Base-by-base conservation (phyloP, 1,140 invertebrate genomes). In the Cydia pomonella region DNA sequence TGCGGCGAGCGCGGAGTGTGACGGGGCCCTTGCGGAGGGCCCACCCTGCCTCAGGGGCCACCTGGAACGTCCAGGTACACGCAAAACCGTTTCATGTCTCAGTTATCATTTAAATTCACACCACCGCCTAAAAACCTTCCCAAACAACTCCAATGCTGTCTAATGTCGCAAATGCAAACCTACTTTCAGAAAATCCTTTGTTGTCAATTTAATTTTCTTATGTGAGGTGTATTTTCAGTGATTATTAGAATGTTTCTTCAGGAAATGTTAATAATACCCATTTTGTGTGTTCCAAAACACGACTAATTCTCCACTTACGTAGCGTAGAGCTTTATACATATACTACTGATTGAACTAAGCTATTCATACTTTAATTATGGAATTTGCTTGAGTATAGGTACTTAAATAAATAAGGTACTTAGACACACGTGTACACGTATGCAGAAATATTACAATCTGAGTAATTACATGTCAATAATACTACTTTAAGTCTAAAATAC, bases 1-100 rank as follows among this genome's bases (percentile, higher is more conserved):
- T 94, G 93, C 91, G 92, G 82, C 94, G 94, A 81, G 94, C 94
- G 85, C 92, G 93, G 80, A 93, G 93, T 80, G 87, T 94, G 79
- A 94, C 94, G 38, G 94, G 94, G 84, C 93, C 93, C 21, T 87
- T 96, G 76, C 92, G 95, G 73, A 91, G 95, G 33, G 95, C 95
- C 47, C 95, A 95, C 93, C 95, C 95, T 59, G 95, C 95, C 72
- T 95, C 95, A 27, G 95, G 95, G 53, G 95, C 95, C 82, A 95
- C 95, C 84, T 96, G 95, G 95, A 96, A 96, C 79, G 95, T 96
- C 76, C 95, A 96, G 92, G 95, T 96, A 88, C 75, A 25, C 38
- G 76, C 59, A 41, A 25, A 18, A 44, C 13, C 77, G 64, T 33
- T 29, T 76, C 50, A 27, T 27, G 53, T 23, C 18, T 23, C 16